A percentile compares a stretch with the other conserved stretches of the same genome.
These are phyloP conservation scores for Geodia barretti DNA, from an alignment of 37 sponge, comb jelly and placozoan species.

Conservation along the genomic window DNA sequence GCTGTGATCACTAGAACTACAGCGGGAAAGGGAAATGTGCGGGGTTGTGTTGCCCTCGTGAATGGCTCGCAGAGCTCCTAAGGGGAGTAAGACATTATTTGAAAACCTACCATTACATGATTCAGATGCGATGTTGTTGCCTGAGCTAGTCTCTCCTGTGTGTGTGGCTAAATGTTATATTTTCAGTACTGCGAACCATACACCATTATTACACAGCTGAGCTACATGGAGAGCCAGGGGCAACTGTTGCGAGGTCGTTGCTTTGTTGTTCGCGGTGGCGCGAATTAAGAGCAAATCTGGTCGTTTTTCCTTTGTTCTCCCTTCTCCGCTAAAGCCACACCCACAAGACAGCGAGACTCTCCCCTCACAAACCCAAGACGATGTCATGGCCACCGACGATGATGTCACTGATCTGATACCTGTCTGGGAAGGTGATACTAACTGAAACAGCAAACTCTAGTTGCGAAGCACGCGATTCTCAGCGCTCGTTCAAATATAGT, in stretches of 20 bases:
- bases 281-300: neutral
- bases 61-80: conserved; percentile 58
- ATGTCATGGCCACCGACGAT: neutral
- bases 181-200: neutral
- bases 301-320: too few species aligned
- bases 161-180: too few species aligned
- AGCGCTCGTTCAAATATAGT: too few species aligned
- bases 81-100: too few species aligned
- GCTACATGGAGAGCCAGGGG: conserved; percentile 39
- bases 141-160: too few species aligned
- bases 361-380: neutral
- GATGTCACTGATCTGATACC: neutral
- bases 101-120: too few species aligned
- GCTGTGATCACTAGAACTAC: conserved; percentile 38
- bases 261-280: conserved; percentile 9
- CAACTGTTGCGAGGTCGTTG: too few species aligned
- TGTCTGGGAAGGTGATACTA: conserved; percentile 30
- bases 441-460: conserved; percentile 27
- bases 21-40: conserved; percentile 27
- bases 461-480: conserved; percentile 25
- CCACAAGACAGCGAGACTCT: neutral
- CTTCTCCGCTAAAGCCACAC: too few species aligned
- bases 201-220: conserved; percentile 20
- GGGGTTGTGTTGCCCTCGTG: conserved; percentile 30
- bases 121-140: too few species aligned